Evolutionary conservation across 2,888 invertebrate genomes (phyloP).

Genomic region (Caenorhabditis drosophilae): DNA sequence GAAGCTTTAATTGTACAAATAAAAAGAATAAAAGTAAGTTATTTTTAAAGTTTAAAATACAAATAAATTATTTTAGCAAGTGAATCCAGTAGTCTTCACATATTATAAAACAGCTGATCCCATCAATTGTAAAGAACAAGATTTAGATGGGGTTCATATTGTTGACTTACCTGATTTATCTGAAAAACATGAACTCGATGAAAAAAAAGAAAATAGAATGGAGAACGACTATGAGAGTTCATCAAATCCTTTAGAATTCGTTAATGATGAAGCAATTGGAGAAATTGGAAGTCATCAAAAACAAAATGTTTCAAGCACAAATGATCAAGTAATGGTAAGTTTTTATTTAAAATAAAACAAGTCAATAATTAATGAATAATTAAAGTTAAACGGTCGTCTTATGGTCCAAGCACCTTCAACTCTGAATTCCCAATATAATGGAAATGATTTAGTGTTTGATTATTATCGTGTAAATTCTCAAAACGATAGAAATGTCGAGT

Average conservation of each 20-base stretch:
- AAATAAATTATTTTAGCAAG: conserved; percentile 10
- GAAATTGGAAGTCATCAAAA: conserved; percentile 21
- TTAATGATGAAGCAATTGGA: conserved; percentile 36
- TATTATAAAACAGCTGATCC: conserved; percentile 35
- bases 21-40: conserved; percentile 37
- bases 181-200: not conserved
- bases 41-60: not conserved
- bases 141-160: conserved; percentile 9
- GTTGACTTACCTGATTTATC: conserved; percentile 18
- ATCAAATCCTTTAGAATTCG: conserved; percentile 44
- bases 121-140: conserved; percentile 11
- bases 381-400: conserved; percentile 43
- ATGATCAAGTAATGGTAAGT: conserved; percentile 12
- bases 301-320: not conserved
- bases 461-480: conserved; percentile 50
- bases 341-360: not conserved
- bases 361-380: not conserved
- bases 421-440: not conserved
- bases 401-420: conserved; percentile 8
- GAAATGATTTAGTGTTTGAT: conserved; percentile 60
- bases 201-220: not conserved
- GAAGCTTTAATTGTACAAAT: conserved; percentile 53
- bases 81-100: conserved; percentile 35
- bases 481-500: conserved; percentile 6
- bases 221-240: not conserved